phyloP scores from a whole-genome alignment of 2,113 vertebrate species.

The Elephas maximus region DNA sequence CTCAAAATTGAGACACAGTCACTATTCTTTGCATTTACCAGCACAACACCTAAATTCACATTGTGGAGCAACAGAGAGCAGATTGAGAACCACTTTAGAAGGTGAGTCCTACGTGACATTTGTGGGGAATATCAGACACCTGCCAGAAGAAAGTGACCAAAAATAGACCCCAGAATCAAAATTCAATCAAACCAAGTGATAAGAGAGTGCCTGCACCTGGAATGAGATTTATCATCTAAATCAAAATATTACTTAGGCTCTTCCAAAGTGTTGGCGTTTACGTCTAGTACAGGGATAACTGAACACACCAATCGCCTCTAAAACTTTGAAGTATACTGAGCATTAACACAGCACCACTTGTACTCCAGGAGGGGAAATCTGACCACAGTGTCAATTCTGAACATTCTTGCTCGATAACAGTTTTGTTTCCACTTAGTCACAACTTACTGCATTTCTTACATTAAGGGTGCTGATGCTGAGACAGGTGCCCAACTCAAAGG shows the following conservation, averaged over 20 bases:
- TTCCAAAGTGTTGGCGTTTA: neutral
- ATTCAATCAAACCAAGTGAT: neutral
- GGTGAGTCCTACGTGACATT: neutral
- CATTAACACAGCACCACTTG: neutral
- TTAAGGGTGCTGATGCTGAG: neutral
- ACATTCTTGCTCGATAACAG: neutral
- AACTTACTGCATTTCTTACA: neutral
- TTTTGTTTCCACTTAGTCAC: neutral
- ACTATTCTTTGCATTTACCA: neutral
- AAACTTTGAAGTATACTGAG: neutral
- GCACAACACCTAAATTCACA: neutral
- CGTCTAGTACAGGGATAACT: neutral
- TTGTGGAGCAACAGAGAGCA: neutral
- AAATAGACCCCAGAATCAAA: neutral
- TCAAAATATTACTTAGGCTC: neutral
- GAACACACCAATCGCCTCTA: neutral
- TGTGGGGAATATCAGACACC: neutral
- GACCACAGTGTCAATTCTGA: neutral
- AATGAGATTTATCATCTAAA: neutral
- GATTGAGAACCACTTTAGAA: neutral
- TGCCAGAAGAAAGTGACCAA: neutral
- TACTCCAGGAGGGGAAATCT: neutral
- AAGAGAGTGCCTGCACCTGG: neutral
- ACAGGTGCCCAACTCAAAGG: neutral
- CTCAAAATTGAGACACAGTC: neutral